phyloP scores from a whole-genome alignment of 2,113 vertebrate genomes.

The Eudyptes chrysolophus region DNA sequence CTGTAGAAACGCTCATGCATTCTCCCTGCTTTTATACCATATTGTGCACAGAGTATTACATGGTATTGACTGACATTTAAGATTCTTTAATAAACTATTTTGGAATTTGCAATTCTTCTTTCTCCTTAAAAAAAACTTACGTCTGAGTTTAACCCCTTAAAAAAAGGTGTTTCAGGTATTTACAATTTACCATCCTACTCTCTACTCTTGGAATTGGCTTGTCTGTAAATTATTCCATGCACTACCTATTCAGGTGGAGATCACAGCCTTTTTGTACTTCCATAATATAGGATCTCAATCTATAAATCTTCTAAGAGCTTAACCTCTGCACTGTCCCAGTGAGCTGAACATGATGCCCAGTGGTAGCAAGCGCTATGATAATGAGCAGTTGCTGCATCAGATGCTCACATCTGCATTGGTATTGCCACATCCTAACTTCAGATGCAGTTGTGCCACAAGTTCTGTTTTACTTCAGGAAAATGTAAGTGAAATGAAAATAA shows the following conservation, averaged over 20 bases:
- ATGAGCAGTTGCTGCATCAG: neutral
- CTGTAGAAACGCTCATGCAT: neutral
- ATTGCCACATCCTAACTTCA: neutral
- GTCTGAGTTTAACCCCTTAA: neutral
- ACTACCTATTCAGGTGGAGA: neutral
- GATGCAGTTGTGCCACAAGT: neutral
- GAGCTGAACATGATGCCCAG: neutral
- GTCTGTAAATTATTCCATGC: neutral
- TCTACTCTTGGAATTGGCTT: neutral
- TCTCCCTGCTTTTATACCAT: neutral
- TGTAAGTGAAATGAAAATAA: neutral
- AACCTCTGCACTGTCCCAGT: neutral
- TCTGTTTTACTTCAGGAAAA: neutral
- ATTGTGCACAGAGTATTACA: neutral
- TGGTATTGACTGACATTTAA: neutral
- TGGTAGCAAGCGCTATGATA: neutral
- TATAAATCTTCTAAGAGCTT: neutral
- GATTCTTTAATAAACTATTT: neutral
- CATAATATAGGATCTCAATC: neutral
- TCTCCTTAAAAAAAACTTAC: neutral
- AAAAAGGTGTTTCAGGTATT: neutral
- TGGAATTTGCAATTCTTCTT: neutral
- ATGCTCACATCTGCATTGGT: rapidly evolving
- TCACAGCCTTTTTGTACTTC: neutral
- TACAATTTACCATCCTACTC: neutral